Conservation (phyloP, 2,888 invertebrate genomes). For the Chrysolina americana region DNA sequence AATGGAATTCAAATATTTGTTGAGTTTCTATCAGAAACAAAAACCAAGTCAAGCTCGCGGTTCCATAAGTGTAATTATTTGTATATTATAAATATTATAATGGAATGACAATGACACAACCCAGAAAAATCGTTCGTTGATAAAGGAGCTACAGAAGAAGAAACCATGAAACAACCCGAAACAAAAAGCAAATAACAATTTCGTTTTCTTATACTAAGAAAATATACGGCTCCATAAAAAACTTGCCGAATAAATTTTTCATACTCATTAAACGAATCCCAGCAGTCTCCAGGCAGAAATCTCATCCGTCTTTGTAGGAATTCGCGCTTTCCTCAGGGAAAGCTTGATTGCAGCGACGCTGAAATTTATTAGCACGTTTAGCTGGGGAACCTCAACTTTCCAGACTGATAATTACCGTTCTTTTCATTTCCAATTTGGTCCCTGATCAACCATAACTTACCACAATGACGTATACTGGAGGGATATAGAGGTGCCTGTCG, state of each 20-base stretch:
- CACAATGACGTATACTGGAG: neutral
- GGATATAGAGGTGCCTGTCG: too few relatives aligned
- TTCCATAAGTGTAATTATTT: too few relatives aligned
- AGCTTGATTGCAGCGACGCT: neutral
- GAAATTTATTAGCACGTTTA: conserved; percentile 16
- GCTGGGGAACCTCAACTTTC: conserved; percentile 5
- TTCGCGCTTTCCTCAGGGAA: conserved; percentile 6
- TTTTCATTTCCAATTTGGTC: neutral
- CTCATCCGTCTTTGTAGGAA: neutral
- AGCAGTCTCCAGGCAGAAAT: neutral
- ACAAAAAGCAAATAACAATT: too few relatives aligned
- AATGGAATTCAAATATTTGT: too few relatives aligned
- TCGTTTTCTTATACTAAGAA: neutral
- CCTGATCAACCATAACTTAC: neutral
- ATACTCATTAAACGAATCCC: conserved; percentile 17
- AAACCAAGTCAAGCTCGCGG: too few relatives aligned
- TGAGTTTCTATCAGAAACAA: too few relatives aligned
- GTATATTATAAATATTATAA: too few relatives aligned
- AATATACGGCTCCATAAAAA: neutral
- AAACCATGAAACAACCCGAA: too few relatives aligned
- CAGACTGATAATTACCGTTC: conserved; percentile 2
- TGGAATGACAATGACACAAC: too few relatives aligned
- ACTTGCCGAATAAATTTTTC: neutral
- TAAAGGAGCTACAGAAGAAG: too few relatives aligned
- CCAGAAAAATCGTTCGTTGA: too few relatives aligned